Evolutionary conservation across 2,888 invertebrate species (phyloP).

Genomic region (Pinctada fucata): DNA sequence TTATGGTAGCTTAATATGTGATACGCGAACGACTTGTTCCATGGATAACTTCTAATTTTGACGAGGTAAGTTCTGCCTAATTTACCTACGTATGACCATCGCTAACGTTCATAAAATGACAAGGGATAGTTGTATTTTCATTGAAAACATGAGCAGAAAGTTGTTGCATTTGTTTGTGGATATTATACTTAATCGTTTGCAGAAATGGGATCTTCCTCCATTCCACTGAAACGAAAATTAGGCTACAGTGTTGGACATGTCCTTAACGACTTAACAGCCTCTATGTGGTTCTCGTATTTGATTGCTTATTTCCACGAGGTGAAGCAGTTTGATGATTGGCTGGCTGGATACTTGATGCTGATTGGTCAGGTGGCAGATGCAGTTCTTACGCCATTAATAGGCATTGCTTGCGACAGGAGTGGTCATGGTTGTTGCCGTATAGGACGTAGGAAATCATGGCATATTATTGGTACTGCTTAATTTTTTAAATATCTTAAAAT

Average conservation of each 20-base stretch:
- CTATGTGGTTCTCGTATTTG: slow-evolving; percentile 94
- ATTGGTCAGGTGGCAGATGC: slow-evolving; percentile 90
- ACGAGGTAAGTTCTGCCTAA: too few relatives aligned
- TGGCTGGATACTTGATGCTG: slow-evolving; percentile 79
- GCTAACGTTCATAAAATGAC: too few relatives aligned
- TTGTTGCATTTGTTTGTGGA: too few relatives aligned
- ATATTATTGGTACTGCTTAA: slow-evolving; percentile 84
- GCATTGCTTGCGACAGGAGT: slow-evolving; percentile 87
- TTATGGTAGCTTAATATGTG: too few relatives aligned
- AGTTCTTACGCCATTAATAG: slow-evolving; percentile 90
- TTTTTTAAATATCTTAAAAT: too few relatives aligned
- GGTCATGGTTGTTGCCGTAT: slow-evolving; percentile 81
- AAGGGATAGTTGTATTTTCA: too few relatives aligned
- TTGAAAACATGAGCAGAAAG: too few relatives aligned
- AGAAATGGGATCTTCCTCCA: slow-evolving; percentile 8
- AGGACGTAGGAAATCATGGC: slow-evolving; percentile 91
- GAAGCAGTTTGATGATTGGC: slow-evolving; percentile 57
- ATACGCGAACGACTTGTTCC: too few relatives aligned
- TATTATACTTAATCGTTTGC: background rate
- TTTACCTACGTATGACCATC: too few relatives aligned
- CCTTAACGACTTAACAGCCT: slow-evolving; percentile 92
- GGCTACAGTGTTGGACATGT: slow-evolving; percentile 86
- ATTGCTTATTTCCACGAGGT: slow-evolving; percentile 86
- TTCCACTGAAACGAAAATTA: slow-evolving; percentile 33
- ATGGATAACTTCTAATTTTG: too few relatives aligned